A percentile compares a stretch with the other conserved stretches of the same genome.
Evolutionary conservation across 2,888 invertebrate species (phyloP).

Genomic region (Cepaea hortensis): DNA sequence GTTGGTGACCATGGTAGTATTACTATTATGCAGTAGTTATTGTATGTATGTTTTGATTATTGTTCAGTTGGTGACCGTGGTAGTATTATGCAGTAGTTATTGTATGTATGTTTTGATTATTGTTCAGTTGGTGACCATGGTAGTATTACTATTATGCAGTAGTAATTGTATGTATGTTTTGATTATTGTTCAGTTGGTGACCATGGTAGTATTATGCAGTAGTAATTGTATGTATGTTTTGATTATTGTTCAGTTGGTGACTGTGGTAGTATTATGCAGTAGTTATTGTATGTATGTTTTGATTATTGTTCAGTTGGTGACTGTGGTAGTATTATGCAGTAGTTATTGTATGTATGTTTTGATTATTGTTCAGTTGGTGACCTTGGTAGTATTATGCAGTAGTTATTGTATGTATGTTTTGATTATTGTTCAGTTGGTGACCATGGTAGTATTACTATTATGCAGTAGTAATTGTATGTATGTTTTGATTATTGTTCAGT

Average conservation of each 20-base stretch:
- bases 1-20: slow-evolving; percentile 78
- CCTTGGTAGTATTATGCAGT: slow-evolving; percentile 51
- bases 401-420: neutral
- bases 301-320: slow-evolving; percentile 76
- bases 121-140: slow-evolving; percentile 78
- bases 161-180: neutral
- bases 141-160: neutral
- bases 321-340: slow-evolving; percentile 71
- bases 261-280: slow-evolving; percentile 71
- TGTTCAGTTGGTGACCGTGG: slow-evolving; percentile 78
- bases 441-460: slow-evolving; percentile 75
- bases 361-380: slow-evolving; percentile 76
- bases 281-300: neutral
- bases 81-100: neutral
- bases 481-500: slow-evolving; percentile 57
- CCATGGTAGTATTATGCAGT: slow-evolving; percentile 71
- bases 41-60: neutral
- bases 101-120: neutral
- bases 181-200: slow-evolving; percentile 76
- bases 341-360: neutral
- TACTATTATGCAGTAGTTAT: neutral
- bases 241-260: slow-evolving; percentile 76
- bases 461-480: neutral
- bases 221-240: neutral
- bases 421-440: slow-evolving; percentile 76